Base-by-base conservation (phyloP, 2,888 invertebrate genomes). In the Epirrita christyi region DNA sequence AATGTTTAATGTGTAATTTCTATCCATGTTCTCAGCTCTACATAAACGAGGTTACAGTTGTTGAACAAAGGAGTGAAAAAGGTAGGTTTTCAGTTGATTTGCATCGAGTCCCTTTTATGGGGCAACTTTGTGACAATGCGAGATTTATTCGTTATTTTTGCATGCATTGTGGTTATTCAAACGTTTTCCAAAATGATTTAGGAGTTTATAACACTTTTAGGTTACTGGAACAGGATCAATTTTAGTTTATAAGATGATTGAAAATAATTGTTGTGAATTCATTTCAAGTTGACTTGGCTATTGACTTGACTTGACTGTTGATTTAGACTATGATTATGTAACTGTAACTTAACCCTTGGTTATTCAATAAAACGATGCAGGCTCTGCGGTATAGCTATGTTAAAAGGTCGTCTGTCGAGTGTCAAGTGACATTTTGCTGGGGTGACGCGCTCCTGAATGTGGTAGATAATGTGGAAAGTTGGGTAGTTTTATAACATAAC, bases 51-150 rank as follows among this genome's bases (percentile, higher is more conserved):
- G 80, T 72, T 73, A 76, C 76, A 78, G 76, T 78, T 75, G 78
- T 79, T 75, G 75, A 81, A 79, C 77, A 78, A 76, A 76, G 71
- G 72, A 75, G 68, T 72, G 72, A 73, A 76, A 80, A 73, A 76
- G 72, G 70, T 71, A 64, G 65, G 66, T 59, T 72, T 71, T 72
- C 76, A 71, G 64, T 73, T 75, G 73, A 76, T 76, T 76, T 76
- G 70, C 64, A 61, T 61, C 64, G 62, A 47, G 54, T 64, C 69
- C 73, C 73, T 72, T 69, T 72, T 63, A 59, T 66, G 61, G 65
- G 52, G 47, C 57, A 68, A 70, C 67, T 68, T 67, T 57, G 63
- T 63, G 69, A 67, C 67, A 66, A 67, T 63, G 59, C 56, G 48
- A 61, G 69, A 68, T 71, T 66, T 71, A 66, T 66, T 61, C 34